Evolutionary conservation across 1,140 invertebrate species (phyloP).

Genomic region (Glossosoma conforme): DNA sequence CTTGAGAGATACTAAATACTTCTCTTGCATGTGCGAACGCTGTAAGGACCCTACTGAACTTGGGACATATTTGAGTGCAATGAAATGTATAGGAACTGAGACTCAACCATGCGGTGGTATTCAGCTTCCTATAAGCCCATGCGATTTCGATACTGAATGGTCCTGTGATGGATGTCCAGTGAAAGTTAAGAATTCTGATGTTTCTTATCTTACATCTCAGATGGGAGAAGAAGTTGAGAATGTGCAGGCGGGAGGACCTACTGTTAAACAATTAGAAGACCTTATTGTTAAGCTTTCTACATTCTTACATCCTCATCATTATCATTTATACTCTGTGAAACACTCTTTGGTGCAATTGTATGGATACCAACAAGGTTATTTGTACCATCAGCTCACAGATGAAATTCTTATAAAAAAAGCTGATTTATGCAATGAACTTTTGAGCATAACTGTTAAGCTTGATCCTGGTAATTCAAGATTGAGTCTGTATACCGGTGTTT

Average conservation of each 20-base stretch:
- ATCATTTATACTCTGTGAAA: constrained; percentile 71
- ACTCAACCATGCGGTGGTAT: constrained; percentile 55
- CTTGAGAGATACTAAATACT: constrained; percentile 76
- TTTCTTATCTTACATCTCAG: constrained; percentile 57
- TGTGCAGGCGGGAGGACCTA: constrained; percentile 55
- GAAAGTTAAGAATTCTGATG: constrained; percentile 44
- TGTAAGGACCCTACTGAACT: constrained; percentile 75
- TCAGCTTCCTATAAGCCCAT: constrained; percentile 62
- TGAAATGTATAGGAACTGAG: constrained; percentile 61
- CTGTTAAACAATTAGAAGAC: constrained; percentile 55
- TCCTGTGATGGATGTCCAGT: constrained; percentile 65
- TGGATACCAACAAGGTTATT: constrained; percentile 58
- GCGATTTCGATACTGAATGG: constrained; percentile 68
- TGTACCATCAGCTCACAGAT: constrained; percentile 48
- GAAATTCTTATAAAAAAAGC: constrained; percentile 59
- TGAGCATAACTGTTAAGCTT: constrained; percentile 57
- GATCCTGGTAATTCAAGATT: constrained; percentile 67
- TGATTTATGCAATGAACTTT: constrained; percentile 62
- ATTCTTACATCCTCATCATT: constrained; percentile 75
- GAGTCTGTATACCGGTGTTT: constrained; percentile 64
- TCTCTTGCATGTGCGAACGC: constrained; percentile 66
- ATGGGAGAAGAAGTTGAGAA: constrained; percentile 71
- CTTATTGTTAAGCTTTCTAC: constrained; percentile 57
- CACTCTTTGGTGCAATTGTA: constrained; percentile 76
- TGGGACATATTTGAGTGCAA: constrained; percentile 67